A percentile compares a stretch with the other conserved stretches of the same genome.
Evolutionary conservation across 1,140 invertebrate species (phyloP).

Genomic region (Achroia grisella): DNA sequence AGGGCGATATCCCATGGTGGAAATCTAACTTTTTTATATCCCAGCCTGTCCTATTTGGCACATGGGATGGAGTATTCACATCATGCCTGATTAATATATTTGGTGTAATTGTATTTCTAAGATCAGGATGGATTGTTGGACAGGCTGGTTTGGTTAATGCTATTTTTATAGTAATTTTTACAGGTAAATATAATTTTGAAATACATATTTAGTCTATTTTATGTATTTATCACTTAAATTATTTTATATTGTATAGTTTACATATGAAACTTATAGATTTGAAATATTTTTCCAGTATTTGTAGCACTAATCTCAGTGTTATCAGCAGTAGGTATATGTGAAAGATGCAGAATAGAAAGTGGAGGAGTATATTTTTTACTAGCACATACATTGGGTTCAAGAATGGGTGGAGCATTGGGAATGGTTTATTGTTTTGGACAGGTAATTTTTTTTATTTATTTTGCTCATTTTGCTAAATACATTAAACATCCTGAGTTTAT

Average conservation of each 20-base stretch:
- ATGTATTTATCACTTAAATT: too few relatives aligned
- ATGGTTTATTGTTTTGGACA: slow-evolving; percentile 97
- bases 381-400: slow-evolving; percentile 93
- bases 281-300: slow-evolving; percentile 80
- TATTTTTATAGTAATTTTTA: slow-evolving; percentile 90
- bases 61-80: slow-evolving; percentile 98
- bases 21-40: slow-evolving; percentile 95
- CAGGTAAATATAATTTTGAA: slow-evolving; percentile 76
- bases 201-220: not conserved
- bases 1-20: slow-evolving; percentile 91
- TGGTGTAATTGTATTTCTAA: slow-evolving; percentile 96
- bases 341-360: slow-evolving; percentile 94
- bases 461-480: too few relatives aligned
- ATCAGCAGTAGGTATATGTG: slow-evolving; percentile 96
- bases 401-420: slow-evolving; percentile 93
- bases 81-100: slow-evolving; percentile 96
- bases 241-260: not conserved
- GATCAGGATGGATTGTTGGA: slow-evolving; percentile 97
- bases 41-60: slow-evolving; percentile 95
- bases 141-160: slow-evolving; percentile 94
- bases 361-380: slow-evolving; percentile 97
- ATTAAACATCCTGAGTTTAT: too few relatives aligned
- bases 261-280: too few relatives aligned
- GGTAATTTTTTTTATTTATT: slow-evolving; percentile 65
- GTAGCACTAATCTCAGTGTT: slow-evolving; percentile 93